A percentile compares a stretch with the other conserved stretches of the same genome.
Conservation (phyloP, 2,113 vertebrate genomes). For the Cepphus grylle region DNA sequence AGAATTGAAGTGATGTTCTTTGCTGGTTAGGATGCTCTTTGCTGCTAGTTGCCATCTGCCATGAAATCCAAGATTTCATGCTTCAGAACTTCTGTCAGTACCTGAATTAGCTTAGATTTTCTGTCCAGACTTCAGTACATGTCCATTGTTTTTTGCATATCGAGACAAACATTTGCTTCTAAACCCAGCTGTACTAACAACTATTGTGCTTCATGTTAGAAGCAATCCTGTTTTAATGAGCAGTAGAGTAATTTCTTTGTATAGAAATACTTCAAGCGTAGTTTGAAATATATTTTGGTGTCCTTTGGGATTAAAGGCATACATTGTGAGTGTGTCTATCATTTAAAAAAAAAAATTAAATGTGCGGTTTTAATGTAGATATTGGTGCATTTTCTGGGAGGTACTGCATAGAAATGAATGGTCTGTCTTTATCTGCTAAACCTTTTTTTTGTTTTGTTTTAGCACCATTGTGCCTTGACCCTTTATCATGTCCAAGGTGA, state of each 20-base stretch:
- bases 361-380: neutral
- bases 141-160: neutral
- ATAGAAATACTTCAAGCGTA: neutral
- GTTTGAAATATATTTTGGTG: neutral
- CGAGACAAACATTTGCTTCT: neutral
- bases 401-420: neutral
- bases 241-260: neutral
- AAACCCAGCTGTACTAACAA: neutral
- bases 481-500: neutral
- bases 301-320: neutral
- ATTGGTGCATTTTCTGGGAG: neutral
- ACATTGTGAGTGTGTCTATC: neutral
- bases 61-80: neutral
- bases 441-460: neutral
- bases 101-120: neutral
- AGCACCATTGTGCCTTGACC: neutral
- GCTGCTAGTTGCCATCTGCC: neutral
- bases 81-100: neutral
- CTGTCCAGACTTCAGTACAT: neutral
- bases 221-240: neutral
- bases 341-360: neutral
- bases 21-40: neutral
- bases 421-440: neutral
- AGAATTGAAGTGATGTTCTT: neutral
- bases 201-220: neutral